Conservation (phyloP, 2,888 invertebrate species). For the Alitta virens region DNA sequence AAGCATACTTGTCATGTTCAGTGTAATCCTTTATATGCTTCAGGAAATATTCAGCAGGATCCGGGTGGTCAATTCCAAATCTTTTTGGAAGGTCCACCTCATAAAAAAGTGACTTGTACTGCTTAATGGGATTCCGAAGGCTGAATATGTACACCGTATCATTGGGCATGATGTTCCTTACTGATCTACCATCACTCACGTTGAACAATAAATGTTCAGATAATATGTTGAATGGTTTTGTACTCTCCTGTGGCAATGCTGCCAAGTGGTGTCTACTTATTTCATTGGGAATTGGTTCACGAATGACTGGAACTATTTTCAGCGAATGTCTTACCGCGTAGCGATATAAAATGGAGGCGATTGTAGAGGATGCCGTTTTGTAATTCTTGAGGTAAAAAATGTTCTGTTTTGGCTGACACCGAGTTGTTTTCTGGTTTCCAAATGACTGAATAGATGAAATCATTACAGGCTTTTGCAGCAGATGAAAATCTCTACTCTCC, state of each 20-base stretch:
- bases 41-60: not conserved
- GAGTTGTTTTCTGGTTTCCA: no score
- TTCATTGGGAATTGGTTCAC: not conserved
- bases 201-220: not conserved
- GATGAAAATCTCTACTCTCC: no score
- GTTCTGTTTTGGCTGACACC: no score
- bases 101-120: not conserved
- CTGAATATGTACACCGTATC: not conserved
- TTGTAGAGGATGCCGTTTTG: not conserved
- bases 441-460: no score
- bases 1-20: no score
- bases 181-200: not conserved
- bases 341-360: not conserved
- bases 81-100: not conserved
- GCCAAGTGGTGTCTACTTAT: not conserved
- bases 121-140: not conserved
- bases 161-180: not conserved
- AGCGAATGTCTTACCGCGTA: not conserved
- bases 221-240: not conserved
- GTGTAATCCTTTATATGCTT: no score
- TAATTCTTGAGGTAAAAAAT: not conserved
- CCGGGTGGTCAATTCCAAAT: not conserved
- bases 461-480: no score
- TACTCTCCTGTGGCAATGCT: not conserved
- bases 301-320: not conserved